Conservation (phyloP, 37 sponge, comb jelly and placozoan genomes). For the Eunapius fragilis region DNA sequence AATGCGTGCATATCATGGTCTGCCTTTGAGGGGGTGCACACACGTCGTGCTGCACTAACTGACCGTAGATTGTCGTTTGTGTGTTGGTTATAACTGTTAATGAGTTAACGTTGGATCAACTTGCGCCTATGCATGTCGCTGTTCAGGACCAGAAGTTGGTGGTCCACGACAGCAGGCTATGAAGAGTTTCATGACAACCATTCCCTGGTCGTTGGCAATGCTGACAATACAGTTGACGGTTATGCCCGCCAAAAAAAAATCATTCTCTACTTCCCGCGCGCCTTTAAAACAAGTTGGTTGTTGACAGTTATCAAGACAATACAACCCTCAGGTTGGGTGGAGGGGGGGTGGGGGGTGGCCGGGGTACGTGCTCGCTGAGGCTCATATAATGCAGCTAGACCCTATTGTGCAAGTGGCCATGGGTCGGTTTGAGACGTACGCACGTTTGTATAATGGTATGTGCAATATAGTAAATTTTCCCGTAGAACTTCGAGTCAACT, state of each 20-base stretch:
- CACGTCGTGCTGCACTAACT: too few relatives aligned
- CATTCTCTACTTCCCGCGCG: too few relatives aligned
- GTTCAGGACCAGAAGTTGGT: conserved; percentile 88
- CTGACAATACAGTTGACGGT: conserved; percentile 59
- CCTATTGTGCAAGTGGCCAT: conserved; percentile 78
- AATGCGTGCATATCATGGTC: too few relatives aligned
- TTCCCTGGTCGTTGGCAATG: conserved; percentile 55
- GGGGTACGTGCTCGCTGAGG: conserved; percentile 49
- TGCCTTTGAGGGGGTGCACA: too few relatives aligned
- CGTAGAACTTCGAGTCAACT: conserved; percentile 24
- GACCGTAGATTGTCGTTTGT: too few relatives aligned
- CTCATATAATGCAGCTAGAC: conserved; percentile 68
- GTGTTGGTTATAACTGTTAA: too few relatives aligned
- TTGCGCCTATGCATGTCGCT: conserved; percentile 90
- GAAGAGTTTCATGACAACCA: conserved; percentile 85
- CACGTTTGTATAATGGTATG: too few relatives aligned
- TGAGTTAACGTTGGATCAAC: too few relatives aligned
- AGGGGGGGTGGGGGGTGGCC: too few relatives aligned
- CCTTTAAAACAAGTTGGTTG: conserved; percentile 74
- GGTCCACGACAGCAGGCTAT: conserved; percentile 72
- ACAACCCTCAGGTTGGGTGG: conserved; percentile 70
- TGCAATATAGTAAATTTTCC: background rate
- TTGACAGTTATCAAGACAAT: conserved; percentile 87
- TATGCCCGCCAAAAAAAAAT: background rate
- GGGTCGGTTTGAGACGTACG: conserved; percentile 64